Conservation (phyloP, 2,888 invertebrate genomes). For the Branchellion lobata region DNA sequence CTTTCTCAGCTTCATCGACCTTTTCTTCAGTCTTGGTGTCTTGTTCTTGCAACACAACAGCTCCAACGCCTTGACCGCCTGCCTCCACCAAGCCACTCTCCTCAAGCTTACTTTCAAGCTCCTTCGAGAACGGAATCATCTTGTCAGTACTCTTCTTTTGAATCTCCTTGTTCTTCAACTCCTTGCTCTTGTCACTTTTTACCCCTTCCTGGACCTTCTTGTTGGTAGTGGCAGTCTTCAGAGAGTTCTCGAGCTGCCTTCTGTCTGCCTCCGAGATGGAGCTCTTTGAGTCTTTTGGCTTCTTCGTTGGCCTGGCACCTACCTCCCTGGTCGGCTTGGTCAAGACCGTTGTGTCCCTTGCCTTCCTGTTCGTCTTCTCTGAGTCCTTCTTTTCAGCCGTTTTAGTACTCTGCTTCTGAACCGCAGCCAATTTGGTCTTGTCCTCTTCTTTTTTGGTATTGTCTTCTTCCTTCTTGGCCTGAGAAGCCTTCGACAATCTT, state of each 20-base stretch:
- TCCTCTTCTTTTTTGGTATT: not conserved
- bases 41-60: too few relatives aligned
- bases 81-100: too few relatives aligned
- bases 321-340: not conserved
- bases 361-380: conserved; percentile 1
- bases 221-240: too few relatives aligned
- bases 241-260: not conserved
- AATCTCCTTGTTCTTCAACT: not conserved
- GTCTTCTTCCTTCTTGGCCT: not conserved
- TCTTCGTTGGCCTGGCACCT: not conserved
- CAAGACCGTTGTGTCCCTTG: not conserved
- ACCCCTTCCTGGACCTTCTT: not conserved
- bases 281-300: not conserved
- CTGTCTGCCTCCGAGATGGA: not conserved
- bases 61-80: too few relatives aligned
- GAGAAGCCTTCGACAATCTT: not conserved
- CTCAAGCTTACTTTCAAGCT: too few relatives aligned
- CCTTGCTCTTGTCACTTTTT: not conserved
- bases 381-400: conserved; percentile 15
- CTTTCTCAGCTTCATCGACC: not conserved
- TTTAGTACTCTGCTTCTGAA: too few relatives aligned
- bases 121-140: too few relatives aligned
- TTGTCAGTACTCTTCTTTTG: too few relatives aligned
- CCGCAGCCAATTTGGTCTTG: not conserved
- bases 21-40: not conserved